These are phyloP conservation scores for Dipodomys spectabilis DNA, from an alignment of 2,113 vertebrate species.

Conservation along the genomic window DNA sequence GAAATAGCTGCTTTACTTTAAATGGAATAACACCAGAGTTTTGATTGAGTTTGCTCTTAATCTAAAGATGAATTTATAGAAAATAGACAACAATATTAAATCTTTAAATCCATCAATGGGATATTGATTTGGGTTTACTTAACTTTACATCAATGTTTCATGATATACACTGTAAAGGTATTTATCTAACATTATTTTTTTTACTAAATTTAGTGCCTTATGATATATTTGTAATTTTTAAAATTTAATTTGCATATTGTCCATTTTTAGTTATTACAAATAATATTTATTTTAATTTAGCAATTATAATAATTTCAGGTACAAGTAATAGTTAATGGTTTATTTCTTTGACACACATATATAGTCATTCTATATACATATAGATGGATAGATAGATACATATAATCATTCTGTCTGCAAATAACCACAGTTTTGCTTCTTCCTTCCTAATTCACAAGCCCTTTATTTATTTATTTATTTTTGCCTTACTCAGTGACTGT, in stretches of 20 bases:
- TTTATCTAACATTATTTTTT: background rate
- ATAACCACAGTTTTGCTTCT: background rate
- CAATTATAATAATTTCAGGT: background rate
- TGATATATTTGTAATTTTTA: background rate
- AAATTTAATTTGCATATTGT: background rate
- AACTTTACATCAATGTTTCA: background rate
- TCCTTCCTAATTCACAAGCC: background rate
- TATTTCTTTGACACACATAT: background rate
- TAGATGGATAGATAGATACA: too few species aligned
- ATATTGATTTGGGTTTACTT: background rate
- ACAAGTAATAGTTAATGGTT: background rate
- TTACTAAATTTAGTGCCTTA: background rate
- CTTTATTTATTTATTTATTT: conserved; percentile 2
- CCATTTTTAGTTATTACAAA: background rate
- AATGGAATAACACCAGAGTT: background rate
- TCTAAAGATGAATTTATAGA: background rate
- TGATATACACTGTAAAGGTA: background rate
- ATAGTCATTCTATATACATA: too few species aligned
- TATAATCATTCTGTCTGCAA: background rate
- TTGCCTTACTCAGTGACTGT: background rate
- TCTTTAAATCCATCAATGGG: background rate
- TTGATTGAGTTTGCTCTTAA: background rate
- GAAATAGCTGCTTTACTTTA: background rate
- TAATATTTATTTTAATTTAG: background rate
- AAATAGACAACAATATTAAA: background rate